Base-by-base conservation (phyloP, 2,888 invertebrate species). In the Fragum whitleyi region DNA sequence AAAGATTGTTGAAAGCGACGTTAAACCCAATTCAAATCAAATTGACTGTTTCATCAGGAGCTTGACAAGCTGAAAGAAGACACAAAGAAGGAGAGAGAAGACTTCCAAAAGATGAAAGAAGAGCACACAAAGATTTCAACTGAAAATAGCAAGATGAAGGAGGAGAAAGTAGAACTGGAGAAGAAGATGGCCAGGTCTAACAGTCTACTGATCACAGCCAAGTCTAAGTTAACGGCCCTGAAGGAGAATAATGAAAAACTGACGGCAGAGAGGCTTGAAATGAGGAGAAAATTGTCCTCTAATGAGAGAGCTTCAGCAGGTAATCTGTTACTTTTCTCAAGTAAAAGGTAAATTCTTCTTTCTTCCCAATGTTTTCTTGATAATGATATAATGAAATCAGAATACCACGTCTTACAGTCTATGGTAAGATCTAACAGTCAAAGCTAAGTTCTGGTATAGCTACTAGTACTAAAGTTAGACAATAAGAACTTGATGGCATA, bases 271-370 rank as follows among this genome's bases (percentile, higher is more conserved):
- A 83, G 88, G 69, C 95, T 95, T 0, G 96, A 96, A 59, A 94
- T 95, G 78, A 94, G 94, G 87, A 96, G 97, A 92, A 96, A 96
- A 90, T 95, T 96, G 32, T 57, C 65, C n/a, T 21, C 65, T 11
- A 26, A 59, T 14, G 78, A 79, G 14, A 68, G 75, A 23, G 62
- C 77, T 9, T 68, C 68, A 7, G 51, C 47, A 28, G 68, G 68
- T 68, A 68, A 2, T n/a, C n/a, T n/a, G n/a, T n/a, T n/a, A n/a
- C n/a, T n/a, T n/a, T n/a, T n/a, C n/a, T n/a, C n/a, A 26, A 11
- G 19, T 57, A 23, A 57, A 14, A 1, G 26, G 57, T 26, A 57
- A 21, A 26, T 57, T 26, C 57, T 57, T 26, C 57, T 57, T 57
- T 57, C 26, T 5, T 19, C 57, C 6, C 57, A 28, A 14, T 57